These are phyloP conservation scores for Dryoscopus gambensis DNA, from an alignment of 2,113 vertebrate species.

Conservation along the genomic window DNA sequence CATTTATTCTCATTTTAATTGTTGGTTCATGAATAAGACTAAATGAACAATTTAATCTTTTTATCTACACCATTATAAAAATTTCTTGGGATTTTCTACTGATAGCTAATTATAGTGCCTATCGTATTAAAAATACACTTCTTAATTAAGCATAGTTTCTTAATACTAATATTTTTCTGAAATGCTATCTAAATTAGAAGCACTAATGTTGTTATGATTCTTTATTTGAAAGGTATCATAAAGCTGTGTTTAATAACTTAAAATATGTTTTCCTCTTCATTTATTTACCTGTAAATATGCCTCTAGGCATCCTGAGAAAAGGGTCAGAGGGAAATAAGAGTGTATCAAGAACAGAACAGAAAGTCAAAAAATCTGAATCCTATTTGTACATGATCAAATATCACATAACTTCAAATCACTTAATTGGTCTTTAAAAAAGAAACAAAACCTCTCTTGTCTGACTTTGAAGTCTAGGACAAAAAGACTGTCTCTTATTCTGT, in stretches of 20 bases:
- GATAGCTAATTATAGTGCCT: not conserved
- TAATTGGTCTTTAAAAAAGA: not conserved
- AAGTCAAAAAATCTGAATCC: not conserved
- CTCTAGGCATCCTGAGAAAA: not conserved
- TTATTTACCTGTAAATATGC: not conserved
- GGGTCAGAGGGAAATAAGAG: not conserved
- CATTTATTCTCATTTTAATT: constrained; percentile 12
- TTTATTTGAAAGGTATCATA: not conserved
- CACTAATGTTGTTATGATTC: not conserved
- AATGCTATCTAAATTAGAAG: not conserved
- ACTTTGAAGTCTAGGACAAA: not conserved
- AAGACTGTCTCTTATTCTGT: not conserved
- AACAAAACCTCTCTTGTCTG: not conserved
- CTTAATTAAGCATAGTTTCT: not conserved
- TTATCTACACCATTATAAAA: not conserved
- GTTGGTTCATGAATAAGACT: not conserved
- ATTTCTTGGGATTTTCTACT: not conserved
- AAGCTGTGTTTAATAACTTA: not conserved
- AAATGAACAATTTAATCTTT: not conserved
- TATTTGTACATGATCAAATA: not conserved
- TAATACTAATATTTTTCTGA: not conserved
- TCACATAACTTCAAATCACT: not conserved
- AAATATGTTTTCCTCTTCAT: not conserved
- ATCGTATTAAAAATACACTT: not conserved
- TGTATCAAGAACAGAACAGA: not conserved